A percentile compares a stretch with the other conserved stretches of the same genome.
Evolutionary conservation across 2,113 vertebrate genomes (phyloP).

Genomic region (Sapayoa aenigma): DNA sequence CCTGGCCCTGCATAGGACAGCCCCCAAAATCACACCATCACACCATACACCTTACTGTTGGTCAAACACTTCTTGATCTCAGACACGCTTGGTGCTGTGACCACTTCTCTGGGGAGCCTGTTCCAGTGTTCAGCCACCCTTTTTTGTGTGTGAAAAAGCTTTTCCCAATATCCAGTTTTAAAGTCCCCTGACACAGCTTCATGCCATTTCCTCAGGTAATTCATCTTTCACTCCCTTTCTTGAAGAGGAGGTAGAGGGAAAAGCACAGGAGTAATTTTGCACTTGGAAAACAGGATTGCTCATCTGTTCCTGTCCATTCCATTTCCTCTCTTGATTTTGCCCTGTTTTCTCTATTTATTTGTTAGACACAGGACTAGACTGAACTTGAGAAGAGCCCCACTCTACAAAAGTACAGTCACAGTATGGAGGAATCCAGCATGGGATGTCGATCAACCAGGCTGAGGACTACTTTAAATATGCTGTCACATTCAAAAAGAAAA

Average conservation of each 20-base stretch:
- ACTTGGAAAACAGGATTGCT: background rate
- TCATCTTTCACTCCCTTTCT: background rate
- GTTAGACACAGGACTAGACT: background rate
- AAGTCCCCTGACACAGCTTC: fast-evolving
- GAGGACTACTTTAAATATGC: background rate
- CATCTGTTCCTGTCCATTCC: fast-evolving
- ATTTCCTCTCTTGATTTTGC: background rate
- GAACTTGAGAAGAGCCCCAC: background rate
- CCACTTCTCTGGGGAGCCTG: background rate
- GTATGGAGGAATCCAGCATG: fast-evolving
- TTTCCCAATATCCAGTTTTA: background rate
- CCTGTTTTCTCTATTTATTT: background rate
- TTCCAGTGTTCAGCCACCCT: fast-evolving
- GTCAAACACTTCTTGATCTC: fast-evolving
- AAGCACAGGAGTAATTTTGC: background rate
- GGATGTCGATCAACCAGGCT: background rate
- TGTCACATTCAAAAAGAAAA: background rate
- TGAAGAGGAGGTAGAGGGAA: background rate
- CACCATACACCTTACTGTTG: fast-evolving
- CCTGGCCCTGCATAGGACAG: background rate
- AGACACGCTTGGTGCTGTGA: background rate
- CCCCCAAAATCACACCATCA: background rate
- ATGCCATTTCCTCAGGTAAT: background rate
- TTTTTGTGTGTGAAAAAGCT: background rate
- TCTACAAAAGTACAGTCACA: background rate